Percentiles rank a stretch among this genome's conserved stretches.
Conservation (phyloP, 92 coral and sea anemone species). For the Porites rus region DNA sequence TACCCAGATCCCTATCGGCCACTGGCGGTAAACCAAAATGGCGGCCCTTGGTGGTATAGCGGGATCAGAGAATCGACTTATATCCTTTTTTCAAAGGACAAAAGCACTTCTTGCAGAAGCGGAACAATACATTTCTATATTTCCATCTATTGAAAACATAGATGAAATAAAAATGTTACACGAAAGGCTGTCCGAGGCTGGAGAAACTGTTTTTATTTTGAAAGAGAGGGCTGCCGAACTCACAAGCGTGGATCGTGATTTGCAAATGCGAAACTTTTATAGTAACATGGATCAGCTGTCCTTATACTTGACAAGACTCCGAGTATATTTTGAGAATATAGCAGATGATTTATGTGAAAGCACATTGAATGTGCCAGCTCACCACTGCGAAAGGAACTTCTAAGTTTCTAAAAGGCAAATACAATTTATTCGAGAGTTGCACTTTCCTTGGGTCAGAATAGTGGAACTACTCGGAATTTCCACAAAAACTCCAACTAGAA, state of each 20-base stretch:
- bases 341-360: constrained; percentile 35
- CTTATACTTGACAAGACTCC: constrained; percentile 49
- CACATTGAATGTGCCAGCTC: constrained; percentile 21
- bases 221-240: constrained; percentile 64
- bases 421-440: constrained; percentile 39
- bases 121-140: constrained; percentile 62
- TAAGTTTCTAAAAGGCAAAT: constrained; percentile 66
- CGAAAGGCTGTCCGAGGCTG: constrained; percentile 76
- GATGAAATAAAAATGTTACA: constrained; percentile 57
- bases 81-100: constrained; percentile 55
- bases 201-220: constrained; percentile 63
- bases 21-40: constrained; percentile 42
- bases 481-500: constrained; percentile 49
- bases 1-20: constrained; percentile 39
- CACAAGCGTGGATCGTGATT: constrained; percentile 32
- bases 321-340: constrained; percentile 52
- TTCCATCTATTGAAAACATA: constrained; percentile 45
- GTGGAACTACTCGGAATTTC: constrained; percentile 34
- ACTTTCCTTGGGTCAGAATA: constrained; percentile 11
- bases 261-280: constrained; percentile 63
- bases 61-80: constrained; percentile 60
- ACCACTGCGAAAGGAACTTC: constrained; percentile 44
- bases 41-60: constrained; percentile 62
- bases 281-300: constrained; percentile 67
- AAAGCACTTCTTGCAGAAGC: constrained; percentile 68